Evolutionary conservation across 2,888 invertebrate species (phyloP).

Genomic region (Drosophila bunnanda): DNA sequence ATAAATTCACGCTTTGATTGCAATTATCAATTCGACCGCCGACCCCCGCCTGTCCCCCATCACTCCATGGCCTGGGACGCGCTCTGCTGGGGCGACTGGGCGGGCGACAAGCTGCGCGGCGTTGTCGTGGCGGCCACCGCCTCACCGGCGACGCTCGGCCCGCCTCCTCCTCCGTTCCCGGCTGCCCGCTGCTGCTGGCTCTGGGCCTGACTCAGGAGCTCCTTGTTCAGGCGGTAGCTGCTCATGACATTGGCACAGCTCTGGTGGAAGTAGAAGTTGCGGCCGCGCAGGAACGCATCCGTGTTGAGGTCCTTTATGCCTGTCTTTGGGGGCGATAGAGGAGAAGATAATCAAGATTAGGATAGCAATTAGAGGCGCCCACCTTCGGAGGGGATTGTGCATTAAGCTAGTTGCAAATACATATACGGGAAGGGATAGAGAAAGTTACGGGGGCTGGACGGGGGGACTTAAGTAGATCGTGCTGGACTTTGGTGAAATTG

Average conservation of each 20-base stretch:
- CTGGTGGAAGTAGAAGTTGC: conserved; percentile 84
- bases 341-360: neutral
- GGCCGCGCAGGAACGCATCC: conserved; percentile 83
- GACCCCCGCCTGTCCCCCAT: neutral
- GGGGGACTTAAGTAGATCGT: conserved; percentile 31
- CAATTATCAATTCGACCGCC: conserved; percentile 38
- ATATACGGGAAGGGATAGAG: neutral
- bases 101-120: conserved; percentile 71
- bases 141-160: conserved; percentile 26
- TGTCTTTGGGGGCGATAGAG: conserved; percentile 77
- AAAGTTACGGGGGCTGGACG: conserved; percentile 9
- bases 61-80: conserved; percentile 62
- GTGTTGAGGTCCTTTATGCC: conserved; percentile 84
- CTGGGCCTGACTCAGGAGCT: conserved; percentile 81
- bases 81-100: conserved; percentile 76
- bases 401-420: conserved; percentile 17
- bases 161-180: conserved; percentile 50
- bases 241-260: conserved; percentile 85
- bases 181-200: conserved; percentile 56
- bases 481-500: conserved; percentile 26
- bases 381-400: neutral
- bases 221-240: conserved; percentile 83
- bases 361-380: neutral
- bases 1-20: conserved; percentile 77
- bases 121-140: conserved; percentile 54